Base-by-base conservation (phyloP, 92 coral and sea anemone genomes). In the Scolanthus callimorphus region DNA sequence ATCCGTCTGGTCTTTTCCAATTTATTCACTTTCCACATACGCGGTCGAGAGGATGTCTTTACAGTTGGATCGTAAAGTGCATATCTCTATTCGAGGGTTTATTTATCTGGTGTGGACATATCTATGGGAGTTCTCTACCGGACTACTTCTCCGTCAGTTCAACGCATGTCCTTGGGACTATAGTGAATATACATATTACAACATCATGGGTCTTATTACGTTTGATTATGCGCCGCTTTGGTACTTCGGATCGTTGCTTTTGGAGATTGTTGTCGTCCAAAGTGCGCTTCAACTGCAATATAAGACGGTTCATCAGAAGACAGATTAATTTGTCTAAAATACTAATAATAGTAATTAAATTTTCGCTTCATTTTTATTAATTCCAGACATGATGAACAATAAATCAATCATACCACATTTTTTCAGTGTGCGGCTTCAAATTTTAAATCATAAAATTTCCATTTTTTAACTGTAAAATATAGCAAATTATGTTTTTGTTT, bases 91-190 rank as follows among this genome's bases (percentile, higher is more conserved):
- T 8, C 95, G 98, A 0, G 98, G 98, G 2, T 22, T 92, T 26
- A 66, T 92, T 9, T 92, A 92, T 53, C 82, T 92, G 15, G 29
- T 52, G 10, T 92, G 96, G 98, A 84, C 90, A 2, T 92, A 92
- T 66, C 20, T 81, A 37, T 92, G 98, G 96, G 98, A 92, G 62
- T 92, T 88, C 41, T 3, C 58, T 17, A 88, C 96, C 21, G 98
- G 98, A 3, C 55, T 79, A 2, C 11, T 88, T 25, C 49, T 92
- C 25, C 91, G 98, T 1, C 90, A 92, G 45, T 86, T 92, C 54
- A 85, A 82, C 45, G 98, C 98, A 0, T 92, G 98, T 54, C 98
- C 98, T 0, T 92, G 98, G 98, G 88, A 92, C 67, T 92, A 92
- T 74, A 81, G 71, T 1, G 98, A 62, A 2, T 92, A 92, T 24